These are phyloP conservation scores for Hiodon alosoides DNA, from an alignment of 2,113 vertebrate genomes.

Conservation along the genomic window DNA sequence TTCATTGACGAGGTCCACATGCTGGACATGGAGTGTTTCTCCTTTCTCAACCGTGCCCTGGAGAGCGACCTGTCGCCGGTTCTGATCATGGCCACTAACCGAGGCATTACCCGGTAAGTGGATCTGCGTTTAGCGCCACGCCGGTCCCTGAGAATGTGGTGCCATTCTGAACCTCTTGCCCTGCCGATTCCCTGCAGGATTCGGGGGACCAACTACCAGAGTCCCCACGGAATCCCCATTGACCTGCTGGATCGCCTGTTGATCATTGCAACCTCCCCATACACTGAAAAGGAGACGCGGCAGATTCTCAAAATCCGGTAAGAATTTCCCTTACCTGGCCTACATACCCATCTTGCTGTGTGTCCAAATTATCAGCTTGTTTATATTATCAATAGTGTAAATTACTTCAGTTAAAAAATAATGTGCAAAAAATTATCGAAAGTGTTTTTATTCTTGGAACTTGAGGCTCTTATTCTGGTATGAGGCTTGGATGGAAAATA, in stretches of 20 bases:
- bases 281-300: constrained; percentile 83
- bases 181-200: constrained; percentile 62
- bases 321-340: constrained; percentile 6
- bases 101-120: constrained; percentile 80
- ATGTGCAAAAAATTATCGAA: no score
- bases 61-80: constrained; percentile 87
- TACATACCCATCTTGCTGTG: no score
- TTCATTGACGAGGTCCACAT: constrained; percentile 93
- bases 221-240: constrained; percentile 84
- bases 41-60: constrained; percentile 85
- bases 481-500: no score
- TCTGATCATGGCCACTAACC: constrained; percentile 89
- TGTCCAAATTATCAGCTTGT: no score
- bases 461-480: no score
- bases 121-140: neutral
- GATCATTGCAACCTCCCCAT: constrained; percentile 82
- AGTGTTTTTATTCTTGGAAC: no score
- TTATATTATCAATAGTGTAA: no score
- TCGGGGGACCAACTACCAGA: constrained; percentile 86
- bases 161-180: neutral
- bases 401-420: no score
- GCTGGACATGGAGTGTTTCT: constrained; percentile 92
- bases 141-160: neutral
- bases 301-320: constrained; percentile 89
- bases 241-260: constrained; percentile 85